These are phyloP conservation scores for Dromiciops gliroides DNA, from an alignment of 2,113 vertebrate genomes.

Conservation along the genomic window DNA sequence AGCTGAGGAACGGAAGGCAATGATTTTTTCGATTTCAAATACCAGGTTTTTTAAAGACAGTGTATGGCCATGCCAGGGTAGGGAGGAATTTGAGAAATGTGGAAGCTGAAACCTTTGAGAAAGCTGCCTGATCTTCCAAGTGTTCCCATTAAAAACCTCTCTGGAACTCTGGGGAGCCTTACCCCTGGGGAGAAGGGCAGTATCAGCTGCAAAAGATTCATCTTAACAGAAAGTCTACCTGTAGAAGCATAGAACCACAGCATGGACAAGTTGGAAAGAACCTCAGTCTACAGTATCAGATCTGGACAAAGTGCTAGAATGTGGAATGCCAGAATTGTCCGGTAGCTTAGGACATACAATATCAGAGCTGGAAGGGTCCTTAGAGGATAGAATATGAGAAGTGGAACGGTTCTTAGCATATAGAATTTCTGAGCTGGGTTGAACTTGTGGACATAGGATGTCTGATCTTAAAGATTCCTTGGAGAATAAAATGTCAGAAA, in stretches of 20 bases:
- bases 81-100: constrained; percentile 81
- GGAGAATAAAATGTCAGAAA: background rate
- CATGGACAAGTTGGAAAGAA: background rate
- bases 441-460: background rate
- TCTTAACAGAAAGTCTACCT: background rate
- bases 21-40: constrained; percentile 84
- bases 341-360: background rate
- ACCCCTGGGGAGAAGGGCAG: constrained; percentile 44
- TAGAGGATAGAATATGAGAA: background rate
- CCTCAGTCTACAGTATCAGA: background rate
- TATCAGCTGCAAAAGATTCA: accelerated
- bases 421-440: background rate
- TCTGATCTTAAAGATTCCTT: background rate
- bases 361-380: background rate
- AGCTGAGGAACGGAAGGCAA: constrained; percentile 81
- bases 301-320: background rate
- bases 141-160: constrained; percentile 74
- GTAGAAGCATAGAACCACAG: background rate
- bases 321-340: background rate
- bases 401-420: background rate
- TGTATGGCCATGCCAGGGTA: constrained; percentile 75
- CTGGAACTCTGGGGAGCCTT: constrained; percentile 51
- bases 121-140: constrained; percentile 70
- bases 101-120: constrained; percentile 57
- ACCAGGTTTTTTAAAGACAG: constrained; percentile 81